Conservation (phyloP, 2,797 vertebrate species). For the Craterocephalus amniculus region DNA sequence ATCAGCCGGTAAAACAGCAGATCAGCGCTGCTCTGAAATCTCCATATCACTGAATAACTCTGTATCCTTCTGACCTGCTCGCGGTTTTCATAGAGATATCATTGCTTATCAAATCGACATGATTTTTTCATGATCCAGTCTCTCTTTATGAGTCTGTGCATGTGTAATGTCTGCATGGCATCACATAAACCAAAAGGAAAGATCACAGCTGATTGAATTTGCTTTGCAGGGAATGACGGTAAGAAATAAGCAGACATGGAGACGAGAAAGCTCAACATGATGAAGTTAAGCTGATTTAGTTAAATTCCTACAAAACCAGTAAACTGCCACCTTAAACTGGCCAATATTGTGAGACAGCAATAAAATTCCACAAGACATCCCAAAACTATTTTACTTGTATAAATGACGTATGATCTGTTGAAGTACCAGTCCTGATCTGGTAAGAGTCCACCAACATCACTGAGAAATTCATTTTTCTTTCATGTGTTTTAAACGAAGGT, state of each 20-base stretch:
- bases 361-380: slow-evolving; percentile 5
- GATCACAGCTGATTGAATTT: slow-evolving; percentile 8
- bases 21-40: slow-evolving; percentile 1
- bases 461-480: neutral
- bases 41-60: slow-evolving; percentile 1
- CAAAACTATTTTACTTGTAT: slow-evolving; percentile 12
- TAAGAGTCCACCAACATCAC: neutral
- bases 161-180: neutral
- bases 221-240: slow-evolving; percentile 14
- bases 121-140: neutral
- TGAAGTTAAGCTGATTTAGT: slow-evolving; percentile 6
- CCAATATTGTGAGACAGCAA: neutral
- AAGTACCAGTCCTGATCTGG: neutral
- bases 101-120: neutral
- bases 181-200: neutral
- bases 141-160: neutral
- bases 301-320: neutral
- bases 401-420: no score
- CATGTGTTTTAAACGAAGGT: no score
- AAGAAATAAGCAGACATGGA: neutral
- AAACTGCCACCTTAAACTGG: slow-evolving; percentile 1
- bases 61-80: neutral
- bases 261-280: slow-evolving; percentile 18
- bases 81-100: neutral
- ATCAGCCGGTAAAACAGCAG: neutral